Conservation (phyloP, 2,113 vertebrate species). For the Lamprotornis superbus region DNA sequence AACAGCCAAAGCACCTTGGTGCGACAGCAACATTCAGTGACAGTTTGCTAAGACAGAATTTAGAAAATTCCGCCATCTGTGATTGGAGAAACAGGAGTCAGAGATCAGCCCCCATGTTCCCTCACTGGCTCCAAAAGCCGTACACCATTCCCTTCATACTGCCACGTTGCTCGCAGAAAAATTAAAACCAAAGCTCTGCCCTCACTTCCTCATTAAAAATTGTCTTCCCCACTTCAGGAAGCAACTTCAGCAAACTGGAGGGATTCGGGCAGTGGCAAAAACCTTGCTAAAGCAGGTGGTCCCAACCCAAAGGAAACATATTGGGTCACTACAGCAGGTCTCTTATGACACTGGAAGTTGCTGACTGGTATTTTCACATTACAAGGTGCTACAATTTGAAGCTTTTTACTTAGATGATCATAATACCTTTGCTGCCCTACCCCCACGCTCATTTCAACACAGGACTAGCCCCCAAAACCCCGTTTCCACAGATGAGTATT, state of each 20-base stretch:
- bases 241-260: not conserved
- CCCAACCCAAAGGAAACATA: rapidly evolving
- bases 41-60: not conserved
- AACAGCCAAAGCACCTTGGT: not conserved
- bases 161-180: not conserved
- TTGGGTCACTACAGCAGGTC: rapidly evolving
- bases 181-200: not conserved
- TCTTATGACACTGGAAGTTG: not conserved
- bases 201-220: not conserved
- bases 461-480: not conserved
- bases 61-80: not conserved
- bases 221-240: not conserved
- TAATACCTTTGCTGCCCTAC: rapidly evolving
- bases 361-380: not conserved
- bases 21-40: rapidly evolving
- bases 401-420: not conserved
- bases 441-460: not conserved
- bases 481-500: not conserved
- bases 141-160: not conserved
- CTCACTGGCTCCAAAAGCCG: not conserved
- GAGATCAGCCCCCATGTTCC: not conserved
- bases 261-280: not conserved
- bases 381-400: not conserved
- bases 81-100: not conserved
- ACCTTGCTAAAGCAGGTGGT: not conserved